A percentile compares a stretch with the other conserved stretches of the same genome.
These are phyloP conservation scores for Drosophila percnosoma DNA, from an alignment of 2,888 invertebrate species.

Conservation along the genomic window DNA sequence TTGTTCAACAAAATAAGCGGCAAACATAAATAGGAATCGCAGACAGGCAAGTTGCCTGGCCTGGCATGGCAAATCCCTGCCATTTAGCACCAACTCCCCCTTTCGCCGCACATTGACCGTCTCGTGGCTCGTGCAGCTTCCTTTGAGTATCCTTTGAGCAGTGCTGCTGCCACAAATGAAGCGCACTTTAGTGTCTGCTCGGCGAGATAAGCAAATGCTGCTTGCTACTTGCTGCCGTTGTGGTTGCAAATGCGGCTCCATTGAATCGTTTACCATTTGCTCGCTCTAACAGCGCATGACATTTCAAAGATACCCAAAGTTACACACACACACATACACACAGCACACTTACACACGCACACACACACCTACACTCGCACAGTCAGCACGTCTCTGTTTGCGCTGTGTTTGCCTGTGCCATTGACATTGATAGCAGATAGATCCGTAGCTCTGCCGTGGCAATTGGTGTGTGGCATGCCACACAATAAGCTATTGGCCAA, in stretches of 20 bases:
- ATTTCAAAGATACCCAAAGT: conserved; percentile 62
- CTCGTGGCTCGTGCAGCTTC: conserved; percentile 41
- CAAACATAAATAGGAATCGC: conserved; percentile 67
- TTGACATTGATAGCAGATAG: conserved; percentile 68
- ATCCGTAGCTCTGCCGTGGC: conserved; percentile 37
- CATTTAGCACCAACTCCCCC: conserved; percentile 50
- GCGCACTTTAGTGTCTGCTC: conserved; percentile 72
- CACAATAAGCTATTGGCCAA: conserved; percentile 50
- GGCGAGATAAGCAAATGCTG: conserved; percentile 71
- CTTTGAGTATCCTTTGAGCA: conserved; percentile 54
- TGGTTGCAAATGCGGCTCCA: conserved; percentile 58
- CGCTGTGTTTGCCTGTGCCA: conserved; percentile 34
- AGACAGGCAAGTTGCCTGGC: conserved; percentile 49
- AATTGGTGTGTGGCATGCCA: conserved; percentile 59
- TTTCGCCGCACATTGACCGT: conserved; percentile 58
- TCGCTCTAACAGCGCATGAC: conserved; percentile 77
- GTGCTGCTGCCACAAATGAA: conserved; percentile 64
- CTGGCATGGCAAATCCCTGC: conserved; percentile 66
- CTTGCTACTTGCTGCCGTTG: conserved; percentile 57
- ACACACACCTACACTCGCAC: conserved; percentile 6
- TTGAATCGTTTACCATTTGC: conserved; percentile 72
- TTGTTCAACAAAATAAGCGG: conserved; percentile 69
- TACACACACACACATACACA: conserved; percentile 19
- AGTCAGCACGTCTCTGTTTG: conserved; percentile 20
- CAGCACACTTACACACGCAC: background rate